Percentiles rank a stretch among this genome's conserved stretches.
Conservation (phyloP, 2,888 invertebrate genomes). For the Nemurella pictetii region DNA sequence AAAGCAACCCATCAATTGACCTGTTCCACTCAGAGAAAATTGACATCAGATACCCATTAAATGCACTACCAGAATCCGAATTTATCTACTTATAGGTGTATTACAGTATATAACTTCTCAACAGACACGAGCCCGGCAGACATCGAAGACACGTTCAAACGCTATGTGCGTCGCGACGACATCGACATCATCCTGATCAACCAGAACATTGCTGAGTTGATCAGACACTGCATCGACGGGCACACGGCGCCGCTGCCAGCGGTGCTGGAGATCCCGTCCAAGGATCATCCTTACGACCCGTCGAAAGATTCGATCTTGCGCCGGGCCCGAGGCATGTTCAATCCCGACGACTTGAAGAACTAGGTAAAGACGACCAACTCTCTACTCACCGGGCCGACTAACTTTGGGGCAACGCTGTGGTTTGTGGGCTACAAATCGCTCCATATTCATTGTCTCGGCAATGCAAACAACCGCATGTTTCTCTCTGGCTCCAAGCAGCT, state of each 20-base stretch:
- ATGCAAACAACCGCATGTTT: too few relatives aligned
- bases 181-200: constrained; percentile 99
- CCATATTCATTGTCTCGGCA: too few relatives aligned
- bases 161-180: constrained; percentile 92
- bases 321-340: constrained; percentile 92
- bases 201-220: constrained; percentile 96
- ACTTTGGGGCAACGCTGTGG: too few relatives aligned
- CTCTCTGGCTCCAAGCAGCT: too few relatives aligned
- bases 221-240: constrained; percentile 92
- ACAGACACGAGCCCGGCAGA: constrained; percentile 92
- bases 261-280: constrained; percentile 97
- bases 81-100: too few relatives aligned
- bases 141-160: constrained; percentile 95
- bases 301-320: constrained; percentile 96
- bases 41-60: too few relatives aligned
- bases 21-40: too few relatives aligned
- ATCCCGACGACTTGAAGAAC: constrained; percentile 72
- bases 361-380: neutral
- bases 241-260: constrained; percentile 94
- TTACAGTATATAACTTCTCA: too few relatives aligned
- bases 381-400: too few relatives aligned
- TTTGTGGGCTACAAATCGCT: too few relatives aligned
- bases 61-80: too few relatives aligned
- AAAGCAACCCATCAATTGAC: too few relatives aligned
- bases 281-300: constrained; percentile 97